Conservation (phyloP, 2,888 invertebrate genomes). For the Hyppa rectilinea region DNA sequence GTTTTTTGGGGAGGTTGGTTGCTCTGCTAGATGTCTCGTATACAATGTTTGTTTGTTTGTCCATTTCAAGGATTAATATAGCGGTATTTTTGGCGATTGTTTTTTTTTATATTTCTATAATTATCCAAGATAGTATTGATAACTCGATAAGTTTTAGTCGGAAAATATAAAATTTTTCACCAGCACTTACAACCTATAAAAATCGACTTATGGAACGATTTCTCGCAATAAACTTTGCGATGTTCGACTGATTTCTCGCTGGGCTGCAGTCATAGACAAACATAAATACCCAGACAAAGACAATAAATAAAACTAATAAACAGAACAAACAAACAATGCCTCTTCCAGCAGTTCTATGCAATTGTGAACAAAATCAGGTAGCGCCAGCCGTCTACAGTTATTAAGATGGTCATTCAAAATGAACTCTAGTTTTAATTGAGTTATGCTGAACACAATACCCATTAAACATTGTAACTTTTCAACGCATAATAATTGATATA, state of each 20-base stretch:
- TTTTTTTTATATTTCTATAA: no score
- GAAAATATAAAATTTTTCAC: no score
- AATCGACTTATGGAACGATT: no score
- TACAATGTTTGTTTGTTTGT: constrained; percentile 2
- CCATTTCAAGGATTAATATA: neutral
- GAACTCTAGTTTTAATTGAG: constrained; percentile 87
- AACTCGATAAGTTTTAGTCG: no score
- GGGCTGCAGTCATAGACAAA: neutral
- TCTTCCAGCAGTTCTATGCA: constrained; percentile 71
- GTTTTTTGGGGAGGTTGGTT: constrained; percentile 53
- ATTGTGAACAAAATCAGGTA: constrained; percentile 77
- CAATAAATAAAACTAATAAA: no score
- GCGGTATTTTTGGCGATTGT: no score
- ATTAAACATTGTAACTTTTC: constrained; percentile 74
- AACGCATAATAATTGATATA: constrained; percentile 58
- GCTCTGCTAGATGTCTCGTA: constrained; percentile 66
- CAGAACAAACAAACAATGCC: constrained; percentile 50
- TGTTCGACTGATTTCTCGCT: neutral
- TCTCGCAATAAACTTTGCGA: neutral
- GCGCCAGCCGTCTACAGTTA: constrained; percentile 79
- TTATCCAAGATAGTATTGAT: no score
- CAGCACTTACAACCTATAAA: no score
- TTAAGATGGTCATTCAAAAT: constrained; percentile 85
- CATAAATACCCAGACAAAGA: constrained; percentile 6
- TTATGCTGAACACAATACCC: constrained; percentile 82